These are phyloP conservation scores for Fregata magnificens DNA, from an alignment of 2,113 vertebrate species.

Conservation along the genomic window DNA sequence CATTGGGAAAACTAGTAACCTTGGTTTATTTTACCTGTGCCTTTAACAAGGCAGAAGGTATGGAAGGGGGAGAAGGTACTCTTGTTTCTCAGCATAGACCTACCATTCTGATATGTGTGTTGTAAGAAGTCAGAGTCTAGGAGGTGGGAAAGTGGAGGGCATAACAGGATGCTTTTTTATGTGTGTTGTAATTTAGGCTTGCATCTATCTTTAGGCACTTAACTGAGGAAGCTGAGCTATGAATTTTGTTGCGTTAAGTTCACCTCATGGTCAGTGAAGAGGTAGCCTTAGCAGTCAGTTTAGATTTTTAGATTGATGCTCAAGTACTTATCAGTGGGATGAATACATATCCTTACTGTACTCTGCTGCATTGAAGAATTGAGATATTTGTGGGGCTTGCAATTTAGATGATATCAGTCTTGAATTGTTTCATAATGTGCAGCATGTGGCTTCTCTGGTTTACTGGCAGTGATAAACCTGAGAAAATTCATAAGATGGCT, in stretches of 20 bases:
- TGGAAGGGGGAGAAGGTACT: accelerated
- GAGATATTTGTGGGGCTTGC: not conserved
- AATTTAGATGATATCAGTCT: not conserved
- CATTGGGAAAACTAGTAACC: not conserved
- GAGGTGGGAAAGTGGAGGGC: not conserved
- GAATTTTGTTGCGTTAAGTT: not conserved
- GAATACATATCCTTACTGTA: not conserved
- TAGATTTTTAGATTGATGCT: not conserved
- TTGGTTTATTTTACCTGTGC: not conserved
- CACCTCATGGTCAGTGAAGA: not conserved
- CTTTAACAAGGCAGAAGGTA: not conserved
- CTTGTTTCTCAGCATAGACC: not conserved
- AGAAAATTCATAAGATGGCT: not conserved
- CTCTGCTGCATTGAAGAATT: not conserved
- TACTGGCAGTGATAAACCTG: not conserved
- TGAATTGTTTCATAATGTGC: not conserved
- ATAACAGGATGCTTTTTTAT: not conserved
- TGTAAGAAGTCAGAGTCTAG: not conserved
- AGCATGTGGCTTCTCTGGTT: accelerated
- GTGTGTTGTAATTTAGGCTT: not conserved
- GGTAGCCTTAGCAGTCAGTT: not conserved
- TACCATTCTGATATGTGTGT: not conserved
- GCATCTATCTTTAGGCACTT: not conserved
- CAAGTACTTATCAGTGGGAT: not conserved
- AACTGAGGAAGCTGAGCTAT: not conserved